Base-by-base conservation (phyloP, 1,140 invertebrate genomes). In the Drosophila takahashii region DNA sequence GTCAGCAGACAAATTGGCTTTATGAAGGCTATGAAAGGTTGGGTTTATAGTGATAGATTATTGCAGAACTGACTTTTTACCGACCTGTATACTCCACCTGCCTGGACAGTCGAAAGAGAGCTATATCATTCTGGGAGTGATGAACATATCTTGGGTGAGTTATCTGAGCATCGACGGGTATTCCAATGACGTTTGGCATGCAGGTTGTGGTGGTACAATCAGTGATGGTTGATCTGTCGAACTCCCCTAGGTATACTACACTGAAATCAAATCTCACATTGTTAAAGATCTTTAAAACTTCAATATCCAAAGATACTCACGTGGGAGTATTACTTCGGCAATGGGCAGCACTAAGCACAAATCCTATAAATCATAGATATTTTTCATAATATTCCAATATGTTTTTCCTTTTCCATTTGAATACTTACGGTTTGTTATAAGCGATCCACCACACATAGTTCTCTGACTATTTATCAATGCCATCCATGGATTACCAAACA, bases 341-440 rank as follows among this genome's bases (percentile, higher is more conserved):
- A 29, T 61, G 58, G 3, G 51, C 58, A 18, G 58, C 58, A 61
- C 51, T 61, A 7, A 61, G 51, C 0, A 61, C 58, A 18, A 61
- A 61, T 0, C 58, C 58, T 59, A 9, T 16, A 15, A 26, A 9
- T 58, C 3, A 8, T 9, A n/a, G n/a, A 13, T 13, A 15, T n/a
- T 22, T 26, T 18, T 9, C 9, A 11, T 26, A 16, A 1, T 8
- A n/a, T 18, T 7, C n/a, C 15, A 8, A 4, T 29, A 48, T 3
- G 8, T 0, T 27, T n/a, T 47, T 22, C 4, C 6, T 0, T 26
- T 47, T 26, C 4, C 0, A 0, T 16, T 7, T 5, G 10, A 15
- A 29, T 27, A 32, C 62, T 47, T 65, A 65, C 62, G 56, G 15
- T 7, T 6, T 9, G 62, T 65, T 4, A 65, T 65, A n/a, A 65